Evolutionary conservation across 2,113 vertebrate genomes (phyloP).

Genomic region (Brachirus orientalis): DNA sequence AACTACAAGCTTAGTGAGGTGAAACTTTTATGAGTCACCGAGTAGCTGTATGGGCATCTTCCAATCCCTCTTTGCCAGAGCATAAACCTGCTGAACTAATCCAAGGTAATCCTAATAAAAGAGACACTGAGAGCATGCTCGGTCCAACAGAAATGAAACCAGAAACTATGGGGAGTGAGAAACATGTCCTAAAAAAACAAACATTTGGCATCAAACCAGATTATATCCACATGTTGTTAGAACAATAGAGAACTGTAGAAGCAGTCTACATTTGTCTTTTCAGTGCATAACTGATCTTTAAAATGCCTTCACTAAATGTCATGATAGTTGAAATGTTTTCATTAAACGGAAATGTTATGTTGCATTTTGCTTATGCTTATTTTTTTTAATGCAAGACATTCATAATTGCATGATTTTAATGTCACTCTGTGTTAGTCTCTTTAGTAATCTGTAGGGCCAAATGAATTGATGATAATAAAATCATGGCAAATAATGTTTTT

Average conservation of each 20-base stretch:
- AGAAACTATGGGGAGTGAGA: background rate
- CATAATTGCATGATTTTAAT: conserved; percentile 3
- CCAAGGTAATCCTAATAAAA: conserved; percentile 43
- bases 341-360: too few relatives aligned
- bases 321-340: too few relatives aligned
- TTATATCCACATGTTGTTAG: background rate
- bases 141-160: conserved; percentile 19
- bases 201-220: background rate
- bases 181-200: background rate
- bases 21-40: conserved; percentile 44
- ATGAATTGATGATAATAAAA: conserved; percentile 12
- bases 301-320: conserved; percentile 38
- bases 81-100: conserved; percentile 42
- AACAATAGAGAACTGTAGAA: background rate
- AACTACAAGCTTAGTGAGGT: conserved; percentile 49
- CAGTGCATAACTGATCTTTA: background rate
- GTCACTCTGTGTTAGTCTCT: too few relatives aligned
- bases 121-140: conserved; percentile 19
- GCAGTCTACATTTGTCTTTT: background rate
- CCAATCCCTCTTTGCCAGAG: conserved; percentile 44
- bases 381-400: conserved; percentile 1
- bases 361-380: background rate
- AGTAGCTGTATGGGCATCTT: conserved; percentile 38
- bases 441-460: background rate
- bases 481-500: too few relatives aligned